A percentile compares a stretch with the other conserved stretches of the same genome.
Evolutionary conservation across 2,797 vertebrate species (phyloP).

Genomic region (Lepidocolaptes lacrymiger): DNA sequence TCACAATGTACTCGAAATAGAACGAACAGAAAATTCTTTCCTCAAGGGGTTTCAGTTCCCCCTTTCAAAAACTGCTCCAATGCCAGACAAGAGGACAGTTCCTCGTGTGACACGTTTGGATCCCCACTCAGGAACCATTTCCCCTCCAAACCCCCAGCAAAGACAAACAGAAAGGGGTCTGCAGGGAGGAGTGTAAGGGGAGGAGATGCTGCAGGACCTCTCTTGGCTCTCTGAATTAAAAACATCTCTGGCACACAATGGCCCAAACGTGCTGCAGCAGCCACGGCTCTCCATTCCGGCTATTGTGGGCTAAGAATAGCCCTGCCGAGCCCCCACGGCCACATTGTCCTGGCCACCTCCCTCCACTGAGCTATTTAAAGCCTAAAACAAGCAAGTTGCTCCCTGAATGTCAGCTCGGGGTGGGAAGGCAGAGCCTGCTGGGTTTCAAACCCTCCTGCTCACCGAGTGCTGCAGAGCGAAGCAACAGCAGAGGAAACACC

Average conservation of each 20-base stretch:
- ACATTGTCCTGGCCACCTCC: constrained; percentile 47
- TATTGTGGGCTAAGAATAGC: constrained; percentile 79
- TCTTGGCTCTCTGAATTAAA: neutral
- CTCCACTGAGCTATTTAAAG: constrained; percentile 70
- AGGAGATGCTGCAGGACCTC: neutral
- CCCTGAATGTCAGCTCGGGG: neutral
- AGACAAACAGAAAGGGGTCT: neutral
- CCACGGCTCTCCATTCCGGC: constrained; percentile 67
- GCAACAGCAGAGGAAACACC: neutral
- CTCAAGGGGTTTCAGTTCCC: constrained; percentile 47
- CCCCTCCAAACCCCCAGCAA: neutral
- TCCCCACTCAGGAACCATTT: neutral
- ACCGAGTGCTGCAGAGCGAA: accelerated
- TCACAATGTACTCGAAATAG: constrained; percentile 16
- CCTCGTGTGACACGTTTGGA: accelerated
- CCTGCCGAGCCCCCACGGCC: constrained; percentile 44
- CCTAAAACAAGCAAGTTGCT: neutral
- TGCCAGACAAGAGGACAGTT: accelerated
- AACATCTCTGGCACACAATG: constrained; percentile 35
- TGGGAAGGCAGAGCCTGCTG: neutral
- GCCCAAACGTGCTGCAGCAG: constrained; percentile 19
- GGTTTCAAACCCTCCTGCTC: neutral
- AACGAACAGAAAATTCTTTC: constrained; percentile 24
- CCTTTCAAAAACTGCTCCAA: neutral
- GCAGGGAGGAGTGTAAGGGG: neutral